Evolutionary conservation across 2,888 invertebrate species (phyloP), one percentile per base, ranked within the genome.

Genomic region (Pediacus dermestoides): DNA sequence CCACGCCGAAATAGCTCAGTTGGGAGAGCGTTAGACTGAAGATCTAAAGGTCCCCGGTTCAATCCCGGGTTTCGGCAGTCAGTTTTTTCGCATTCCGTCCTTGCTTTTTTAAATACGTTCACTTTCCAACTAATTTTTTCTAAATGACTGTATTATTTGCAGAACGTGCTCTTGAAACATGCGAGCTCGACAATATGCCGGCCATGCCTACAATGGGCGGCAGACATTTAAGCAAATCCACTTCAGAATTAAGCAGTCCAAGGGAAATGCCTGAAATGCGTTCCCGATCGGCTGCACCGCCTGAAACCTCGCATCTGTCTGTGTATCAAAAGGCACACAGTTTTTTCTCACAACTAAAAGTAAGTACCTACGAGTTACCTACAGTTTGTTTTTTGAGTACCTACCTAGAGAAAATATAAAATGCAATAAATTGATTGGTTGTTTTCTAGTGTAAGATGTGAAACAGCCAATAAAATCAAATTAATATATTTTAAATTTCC

Each of bases 1-100:
- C n/a, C n/a, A n/a, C n/a, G 68, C 81, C 81, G 81, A 81, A 82
- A 82, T 81, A 82, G 81, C 81, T 82, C 81, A 82, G 81, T 81
- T 81, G 81, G 81, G 81, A 81, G 81, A 81, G 81, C 81, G 81
- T 81, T 81, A 80, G 80, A 81, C 77, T 78, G 77, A 78, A 78
- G 77, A 78, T 77, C 77, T 78, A 78, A 78, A 78, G 75, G 78
- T 79, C 77, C 78, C 44, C 44, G 41, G 43, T 46, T 44, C 43
- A 40, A 46, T 46, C 41, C 43, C 44, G 21, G 46, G 44, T 44
- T 46, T 44, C 43, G 46, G 44, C 41, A 46, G 28, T 21, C 18
- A 7, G 16, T 39, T 39, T 34, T 23, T 33, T 41, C 16, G 23
- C 18, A 8, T 36, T 36, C 4, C 4, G 10, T 7, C 4, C 10